phyloP scores from a whole-genome alignment of 2,113 vertebrate species.

The Tragelaphus scriptus region DNA sequence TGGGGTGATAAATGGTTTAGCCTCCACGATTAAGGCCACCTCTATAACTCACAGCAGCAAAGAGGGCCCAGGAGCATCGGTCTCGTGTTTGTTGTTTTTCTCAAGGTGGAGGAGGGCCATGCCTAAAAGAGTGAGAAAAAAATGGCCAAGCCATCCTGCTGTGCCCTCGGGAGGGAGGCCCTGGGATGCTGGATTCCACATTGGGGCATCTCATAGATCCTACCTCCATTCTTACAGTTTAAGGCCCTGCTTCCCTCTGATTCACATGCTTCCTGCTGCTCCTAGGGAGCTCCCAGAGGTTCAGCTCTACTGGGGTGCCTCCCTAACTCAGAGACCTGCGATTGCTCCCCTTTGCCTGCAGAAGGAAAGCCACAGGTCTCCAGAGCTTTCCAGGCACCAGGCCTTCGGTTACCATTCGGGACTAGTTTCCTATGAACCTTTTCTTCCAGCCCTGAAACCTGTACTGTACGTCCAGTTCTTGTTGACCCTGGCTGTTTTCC shows the following conservation, averaged over 20 bases:
- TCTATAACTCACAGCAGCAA: conserved; percentile 20
- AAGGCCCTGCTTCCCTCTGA: background rate
- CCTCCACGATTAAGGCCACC: conserved; percentile 13
- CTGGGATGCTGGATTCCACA: background rate
- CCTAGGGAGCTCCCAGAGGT: no score
- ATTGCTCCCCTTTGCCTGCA: background rate
- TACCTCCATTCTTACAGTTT: fast-evolving
- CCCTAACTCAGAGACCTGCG: background rate
- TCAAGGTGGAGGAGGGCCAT: background rate
- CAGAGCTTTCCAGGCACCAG: background rate
- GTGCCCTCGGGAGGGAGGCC: background rate
- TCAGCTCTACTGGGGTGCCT: background rate
- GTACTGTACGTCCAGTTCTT: background rate
- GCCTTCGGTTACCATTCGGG: background rate
- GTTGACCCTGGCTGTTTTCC: background rate
- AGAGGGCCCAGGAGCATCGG: background rate
- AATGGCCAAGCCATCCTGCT: background rate
- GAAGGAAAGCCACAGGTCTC: background rate
- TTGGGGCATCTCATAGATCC: fast-evolving
- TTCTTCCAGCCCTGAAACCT: background rate
- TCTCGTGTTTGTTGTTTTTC: background rate
- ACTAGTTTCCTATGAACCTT: background rate
- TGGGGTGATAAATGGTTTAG: conserved; percentile 37
- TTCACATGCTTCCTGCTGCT: background rate
- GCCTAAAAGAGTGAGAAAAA: background rate